Base-by-base conservation (phyloP, 92 coral and sea anemone genomes). In the Paramuricea clavata region DNA sequence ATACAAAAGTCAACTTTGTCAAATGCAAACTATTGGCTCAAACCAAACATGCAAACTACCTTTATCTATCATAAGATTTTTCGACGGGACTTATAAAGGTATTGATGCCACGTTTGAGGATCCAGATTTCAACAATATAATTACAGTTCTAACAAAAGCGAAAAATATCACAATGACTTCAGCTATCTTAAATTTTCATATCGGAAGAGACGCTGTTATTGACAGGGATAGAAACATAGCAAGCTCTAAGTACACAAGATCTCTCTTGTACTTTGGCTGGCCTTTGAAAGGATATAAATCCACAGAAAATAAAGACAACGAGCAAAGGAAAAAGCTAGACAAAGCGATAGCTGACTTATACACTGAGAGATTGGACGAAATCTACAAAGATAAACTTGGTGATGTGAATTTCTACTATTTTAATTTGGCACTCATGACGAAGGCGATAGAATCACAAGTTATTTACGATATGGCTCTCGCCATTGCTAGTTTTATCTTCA, bases 21-120 rank as follows among this genome's bases (percentile, higher is more conserved):
- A 84, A 50, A 78, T 91, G 47, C 75, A 75, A 69, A 35, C 47
- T 2, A 16, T 49, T 12, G 61, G 32, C n/a, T 74, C 78, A 67
- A 21, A 85, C 4, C 59, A 32, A 4, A 49, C 68, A 0, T 93
- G 95, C 69, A 81, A 69, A 27, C 75, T 10, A 25, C 95, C 95
- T n/a, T 71, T 89, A 43, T 93, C 95, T 11, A 61, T 93, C 22
- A 61, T 91, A 36, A 76, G 95, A 17, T 90, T 93, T 52, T 93
- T 93, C 71, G 95, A 93, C 43, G 95, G 95, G 6, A 88, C 92
- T 2, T 93, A 87, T 47, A 49, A 76, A 21, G 71, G 36, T 16
- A 16, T 91, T n/a, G 41, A 88, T 49, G 87, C 91, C 0, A 22
- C 23, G 0, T 80, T 93, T 21, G 73, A 87, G 26, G 95, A 93